A percentile compares a stretch with the other conserved stretches of the same genome.
Conservation (phyloP, 2,113 vertebrate species). For the Callopanchax toddi region DNA sequence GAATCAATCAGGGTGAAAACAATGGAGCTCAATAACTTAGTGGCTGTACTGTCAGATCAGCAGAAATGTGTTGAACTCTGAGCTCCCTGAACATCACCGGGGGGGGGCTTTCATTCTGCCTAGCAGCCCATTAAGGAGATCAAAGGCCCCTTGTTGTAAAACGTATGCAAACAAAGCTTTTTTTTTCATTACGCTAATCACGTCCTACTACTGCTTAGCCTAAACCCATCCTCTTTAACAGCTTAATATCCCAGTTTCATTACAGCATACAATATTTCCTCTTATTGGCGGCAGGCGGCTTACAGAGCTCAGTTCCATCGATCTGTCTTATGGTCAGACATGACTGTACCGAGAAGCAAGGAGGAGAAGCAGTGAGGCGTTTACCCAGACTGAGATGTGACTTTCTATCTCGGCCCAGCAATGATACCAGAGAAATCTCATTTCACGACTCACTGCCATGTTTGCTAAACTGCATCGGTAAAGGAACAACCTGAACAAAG, state of each 20-base stretch:
- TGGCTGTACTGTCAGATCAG: conserved; percentile 46
- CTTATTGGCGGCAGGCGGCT: conserved; percentile 55
- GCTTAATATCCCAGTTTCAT: conserved; percentile 63
- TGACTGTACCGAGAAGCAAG: conserved; percentile 44
- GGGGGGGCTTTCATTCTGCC: conserved; percentile 30
- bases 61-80: conserved; percentile 49
- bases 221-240: conserved; percentile 59
- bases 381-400: conserved; percentile 70
- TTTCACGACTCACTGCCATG: conserved; percentile 80
- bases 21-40: conserved; percentile 41
- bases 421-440: conserved; percentile 77
- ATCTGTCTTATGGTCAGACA: conserved; percentile 70
- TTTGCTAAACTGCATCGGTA: conserved; percentile 69
- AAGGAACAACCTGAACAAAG: conserved; percentile 51
- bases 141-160: conserved; percentile 52
- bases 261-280: conserved; percentile 67
- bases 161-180: conserved; percentile 63
- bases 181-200: conserved; percentile 55
- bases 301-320: conserved; percentile 71
- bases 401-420: conserved; percentile 56
- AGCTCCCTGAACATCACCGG: conserved; percentile 24
- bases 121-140: conserved; percentile 49
- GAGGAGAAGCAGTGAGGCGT: conserved; percentile 56
- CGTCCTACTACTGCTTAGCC: conserved; percentile 37
- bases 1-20: conserved; percentile 50